Base-by-base conservation (phyloP, 1,140 invertebrate species). In the Trichoplusia ni region DNA sequence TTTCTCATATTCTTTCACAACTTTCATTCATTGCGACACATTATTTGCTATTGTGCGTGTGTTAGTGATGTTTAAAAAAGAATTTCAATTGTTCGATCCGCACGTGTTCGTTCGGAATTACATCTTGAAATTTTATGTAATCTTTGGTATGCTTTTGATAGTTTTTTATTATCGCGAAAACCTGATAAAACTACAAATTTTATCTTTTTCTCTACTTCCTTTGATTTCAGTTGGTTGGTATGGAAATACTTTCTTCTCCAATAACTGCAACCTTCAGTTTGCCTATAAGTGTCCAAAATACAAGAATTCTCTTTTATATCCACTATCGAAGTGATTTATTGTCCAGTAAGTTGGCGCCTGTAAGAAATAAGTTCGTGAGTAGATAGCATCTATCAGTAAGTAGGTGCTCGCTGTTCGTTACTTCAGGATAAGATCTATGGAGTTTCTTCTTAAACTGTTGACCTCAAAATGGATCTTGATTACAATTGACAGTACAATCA, bases 21-120 rank as follows among this genome's bases (percentile, higher is more conserved):
- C 63, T 70, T 70, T 70, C 68, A 49, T 68, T 62, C 38, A 64
- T 70, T 70, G 61, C 68, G 58, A 69, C 66, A 68, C 29, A 31
- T 60, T 60, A 35, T 44, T 44, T 42, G 37, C 23, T 33, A 62
- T 70, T 59, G 51, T 62, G 63, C 49, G 56, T 67, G 49, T 16
- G 14, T 25, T n/a, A 14, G 23, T 19, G 16, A 16, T 27, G 18
- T 58, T 58, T 19, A 42, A 58, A 58, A 31, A 27, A 18, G 54
- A 21, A 49, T 31, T 58, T 44, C 35, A 16, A 58, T 44, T 58
- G 37, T 40, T 21, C 54, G 21, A 27, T 18, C 25, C 54, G 23
- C 38, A 29, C 46, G 46, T 31, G 46, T 27, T 29, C 46, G 4
- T 8, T 0, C 46, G 8, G 25, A 16, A 5, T 49, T 49, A 49